Percentiles rank a stretch among this genome's conserved stretches.
These are phyloP conservation scores for Epinephelus fuscoguttatus DNA, from an alignment of 2,113 vertebrate species.

Conservation along the genomic window DNA sequence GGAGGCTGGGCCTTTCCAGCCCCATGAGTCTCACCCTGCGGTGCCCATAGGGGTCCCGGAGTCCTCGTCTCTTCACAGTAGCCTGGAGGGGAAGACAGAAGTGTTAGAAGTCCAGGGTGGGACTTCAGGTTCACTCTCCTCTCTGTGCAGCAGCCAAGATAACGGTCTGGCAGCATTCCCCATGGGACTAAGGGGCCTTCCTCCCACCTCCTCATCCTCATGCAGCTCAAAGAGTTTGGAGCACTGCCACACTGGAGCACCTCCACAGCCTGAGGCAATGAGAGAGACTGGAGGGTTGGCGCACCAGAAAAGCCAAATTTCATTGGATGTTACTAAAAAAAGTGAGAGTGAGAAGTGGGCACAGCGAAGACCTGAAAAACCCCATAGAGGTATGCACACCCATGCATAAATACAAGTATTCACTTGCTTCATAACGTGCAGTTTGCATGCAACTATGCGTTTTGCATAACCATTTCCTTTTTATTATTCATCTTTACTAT, in stretches of 20 bases:
- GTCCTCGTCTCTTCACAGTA: constrained; percentile 51
- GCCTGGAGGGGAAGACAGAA: constrained; percentile 66
- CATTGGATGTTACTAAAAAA: constrained; percentile 63
- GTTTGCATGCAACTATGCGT: constrained; percentile 35
- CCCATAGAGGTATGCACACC: constrained; percentile 68
- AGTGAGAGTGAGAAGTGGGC: constrained; percentile 74
- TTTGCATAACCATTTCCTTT: constrained; percentile 43
- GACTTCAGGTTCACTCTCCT: constrained; percentile 50
- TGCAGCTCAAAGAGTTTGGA: constrained; percentile 51
- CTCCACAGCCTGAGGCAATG: constrained; percentile 46
- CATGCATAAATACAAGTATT: neutral
- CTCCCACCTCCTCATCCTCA: constrained; percentile 56
- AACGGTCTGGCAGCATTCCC: constrained; percentile 56
- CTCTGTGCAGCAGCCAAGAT: constrained; percentile 63
- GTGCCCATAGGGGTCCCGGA: constrained; percentile 33
- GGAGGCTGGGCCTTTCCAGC: constrained; percentile 84
- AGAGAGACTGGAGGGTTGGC: constrained; percentile 36
- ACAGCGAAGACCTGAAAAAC: constrained; percentile 54
- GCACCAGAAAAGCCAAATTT: constrained; percentile 77
- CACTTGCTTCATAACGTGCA: constrained; percentile 32
- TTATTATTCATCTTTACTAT: constrained; percentile 76
- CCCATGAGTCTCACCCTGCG: constrained; percentile 57
- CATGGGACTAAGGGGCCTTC: constrained; percentile 44
- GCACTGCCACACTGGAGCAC: constrained; percentile 44
- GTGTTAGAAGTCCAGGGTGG: constrained; percentile 21